A percentile compares a stretch with the other conserved stretches of the same genome.
Evolutionary conservation across 53 echinoderm and acorn worm genomes (phyloP).

Genomic region (Actinopyga echinites): DNA sequence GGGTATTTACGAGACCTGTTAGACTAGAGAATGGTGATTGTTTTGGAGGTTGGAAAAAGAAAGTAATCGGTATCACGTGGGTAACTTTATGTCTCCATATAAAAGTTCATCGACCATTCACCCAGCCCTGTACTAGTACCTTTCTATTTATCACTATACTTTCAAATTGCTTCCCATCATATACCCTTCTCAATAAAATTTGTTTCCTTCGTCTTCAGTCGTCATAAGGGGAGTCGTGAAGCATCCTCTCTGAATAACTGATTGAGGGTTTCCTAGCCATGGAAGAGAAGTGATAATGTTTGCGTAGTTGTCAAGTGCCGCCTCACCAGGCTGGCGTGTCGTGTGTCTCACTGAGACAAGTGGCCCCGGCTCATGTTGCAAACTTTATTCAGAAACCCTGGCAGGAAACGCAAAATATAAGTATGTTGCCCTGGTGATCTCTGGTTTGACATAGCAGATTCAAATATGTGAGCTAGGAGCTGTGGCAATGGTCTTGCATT

Average conservation of each 20-base stretch:
- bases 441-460: too few species aligned
- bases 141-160: too few species aligned
- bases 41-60: constrained; percentile 10
- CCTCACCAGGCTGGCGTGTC: constrained; percentile 18
- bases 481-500: too few species aligned
- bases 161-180: neutral
- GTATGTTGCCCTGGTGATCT: too few species aligned
- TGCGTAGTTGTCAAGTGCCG: neutral
- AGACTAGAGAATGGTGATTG: constrained; percentile 17
- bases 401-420: too few species aligned
- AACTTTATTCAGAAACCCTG: too few species aligned
- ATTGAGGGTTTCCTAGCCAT: constrained; percentile 14
- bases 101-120: constrained; percentile 36
- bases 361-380: neutral
- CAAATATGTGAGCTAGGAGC: too few species aligned
- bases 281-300: constrained; percentile 15
- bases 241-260: neutral
- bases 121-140: constrained; percentile 4
- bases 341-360: constrained; percentile 25
- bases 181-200: constrained; percentile 32
- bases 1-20: constrained; percentile 30
- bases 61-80: constrained; percentile 15
- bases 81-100: constrained; percentile 2
- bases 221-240: constrained; percentile 32
- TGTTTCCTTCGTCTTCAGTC: neutral